phyloP scores from a whole-genome alignment of 2,888 invertebrate species.

The Lasioglossum marginatum region DNA sequence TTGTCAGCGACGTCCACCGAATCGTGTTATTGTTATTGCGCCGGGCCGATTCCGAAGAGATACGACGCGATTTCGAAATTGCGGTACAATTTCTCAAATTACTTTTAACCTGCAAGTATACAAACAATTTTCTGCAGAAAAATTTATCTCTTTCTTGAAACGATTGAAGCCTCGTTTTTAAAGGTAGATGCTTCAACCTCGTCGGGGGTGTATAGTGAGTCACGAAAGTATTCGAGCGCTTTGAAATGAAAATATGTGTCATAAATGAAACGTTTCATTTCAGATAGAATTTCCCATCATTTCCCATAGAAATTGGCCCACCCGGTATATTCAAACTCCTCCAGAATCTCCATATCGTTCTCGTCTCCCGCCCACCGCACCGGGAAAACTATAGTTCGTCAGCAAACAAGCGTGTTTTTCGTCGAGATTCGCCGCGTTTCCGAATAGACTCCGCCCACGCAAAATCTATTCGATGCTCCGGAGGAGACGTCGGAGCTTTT shows the following conservation, averaged over 20 bases:
- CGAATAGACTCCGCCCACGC: background rate
- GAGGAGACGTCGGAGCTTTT: background rate
- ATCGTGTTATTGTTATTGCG: background rate
- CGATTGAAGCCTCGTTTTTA: background rate
- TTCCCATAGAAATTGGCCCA: background rate
- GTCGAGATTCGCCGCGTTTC: background rate
- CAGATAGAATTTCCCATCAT: too few relatives aligned
- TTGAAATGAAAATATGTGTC: too few relatives aligned
- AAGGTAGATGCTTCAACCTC: background rate
- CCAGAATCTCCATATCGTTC: constrained; percentile 6
- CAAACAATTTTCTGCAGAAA: too few relatives aligned
- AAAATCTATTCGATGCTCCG: background rate
- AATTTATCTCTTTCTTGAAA: background rate
- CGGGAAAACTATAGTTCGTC: background rate
- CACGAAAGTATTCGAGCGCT: too few relatives aligned
- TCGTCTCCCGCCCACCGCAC: background rate
- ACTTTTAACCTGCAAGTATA: too few relatives aligned
- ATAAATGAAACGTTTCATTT: too few relatives aligned
- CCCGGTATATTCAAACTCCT: background rate
- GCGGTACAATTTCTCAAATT: background rate
- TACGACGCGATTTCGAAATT: background rate
- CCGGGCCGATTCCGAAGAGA: background rate
- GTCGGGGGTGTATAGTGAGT: too few relatives aligned
- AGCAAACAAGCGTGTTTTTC: background rate
- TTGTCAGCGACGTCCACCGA: background rate